Conservation (phyloP, 2,888 invertebrate species). For the Agrilus cyanescens region DNA sequence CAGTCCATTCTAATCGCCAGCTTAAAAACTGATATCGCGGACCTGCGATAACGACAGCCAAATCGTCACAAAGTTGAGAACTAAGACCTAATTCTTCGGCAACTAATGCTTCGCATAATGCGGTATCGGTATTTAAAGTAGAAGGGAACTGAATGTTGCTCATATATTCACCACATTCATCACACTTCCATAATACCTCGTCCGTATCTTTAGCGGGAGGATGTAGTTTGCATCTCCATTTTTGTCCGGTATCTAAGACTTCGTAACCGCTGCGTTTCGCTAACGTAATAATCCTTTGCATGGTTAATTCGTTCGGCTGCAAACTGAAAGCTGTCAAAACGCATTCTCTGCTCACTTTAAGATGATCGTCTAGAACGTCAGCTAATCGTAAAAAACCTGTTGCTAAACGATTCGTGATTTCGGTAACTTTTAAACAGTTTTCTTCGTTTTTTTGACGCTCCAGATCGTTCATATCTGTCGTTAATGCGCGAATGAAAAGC, state of each 20-base stretch:
- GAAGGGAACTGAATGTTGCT: slow-evolving; percentile 27
- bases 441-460: slow-evolving; percentile 47
- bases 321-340: slow-evolving; percentile 64
- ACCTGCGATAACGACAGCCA: slow-evolving; percentile 57
- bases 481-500: slow-evolving; percentile 60
- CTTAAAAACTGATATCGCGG: slow-evolving; percentile 59
- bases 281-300: slow-evolving; percentile 43
- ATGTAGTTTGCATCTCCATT: slow-evolving; percentile 32
- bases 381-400: slow-evolving; percentile 54
- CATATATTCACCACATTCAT: slow-evolving; percentile 32
- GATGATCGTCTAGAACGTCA: slow-evolving; percentile 44
- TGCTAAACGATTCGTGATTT: slow-evolving; percentile 46
- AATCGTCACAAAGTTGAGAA: slow-evolving; percentile 54
- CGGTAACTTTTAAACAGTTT: slow-evolving; percentile 28
- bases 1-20: slow-evolving; percentile 53
- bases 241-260: slow-evolving; percentile 32
- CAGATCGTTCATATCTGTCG: slow-evolving; percentile 64
- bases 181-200: slow-evolving; percentile 29
- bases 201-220: slow-evolving; percentile 28
- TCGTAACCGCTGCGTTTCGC: slow-evolving; percentile 40
- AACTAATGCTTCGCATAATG: slow-evolving; percentile 34
- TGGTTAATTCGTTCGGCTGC: slow-evolving; percentile 51
- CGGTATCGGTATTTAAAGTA: slow-evolving; percentile 28
- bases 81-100: slow-evolving; percentile 54
- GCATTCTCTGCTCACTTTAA: slow-evolving; percentile 56